A percentile compares a stretch with the other conserved stretches of the same genome.
Conservation (phyloP, 2,888 invertebrate species). For the Drosophila mercatorum region DNA sequence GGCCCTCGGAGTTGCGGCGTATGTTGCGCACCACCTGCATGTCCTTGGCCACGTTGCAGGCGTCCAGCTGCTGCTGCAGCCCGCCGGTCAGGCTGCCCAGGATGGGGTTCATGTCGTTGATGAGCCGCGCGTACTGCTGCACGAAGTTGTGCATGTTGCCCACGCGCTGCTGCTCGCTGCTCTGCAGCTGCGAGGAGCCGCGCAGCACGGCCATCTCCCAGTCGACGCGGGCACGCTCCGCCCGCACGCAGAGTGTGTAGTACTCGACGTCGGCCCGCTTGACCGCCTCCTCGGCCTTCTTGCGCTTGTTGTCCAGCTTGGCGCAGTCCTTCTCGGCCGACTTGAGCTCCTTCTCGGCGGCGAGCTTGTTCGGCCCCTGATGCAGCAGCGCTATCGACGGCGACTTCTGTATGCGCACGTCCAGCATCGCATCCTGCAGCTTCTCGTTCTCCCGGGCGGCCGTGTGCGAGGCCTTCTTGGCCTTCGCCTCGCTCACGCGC, state of each 20-base stretch:
- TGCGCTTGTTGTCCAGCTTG: slow-evolving; percentile 94
- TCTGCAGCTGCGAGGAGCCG: slow-evolving; percentile 94
- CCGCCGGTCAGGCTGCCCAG: slow-evolving; percentile 87
- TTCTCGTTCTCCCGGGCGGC: slow-evolving; percentile 96
- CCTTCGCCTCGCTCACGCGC: slow-evolving; percentile 93
- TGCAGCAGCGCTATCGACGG: slow-evolving; percentile 84
- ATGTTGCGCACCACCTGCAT: slow-evolving; percentile 84
- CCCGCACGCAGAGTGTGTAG: slow-evolving; percentile 94
- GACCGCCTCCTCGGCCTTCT: slow-evolving; percentile 95
- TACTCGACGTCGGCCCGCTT: slow-evolving; percentile 97
- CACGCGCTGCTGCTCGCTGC: slow-evolving; percentile 95
- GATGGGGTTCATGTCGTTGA: slow-evolving; percentile 91
- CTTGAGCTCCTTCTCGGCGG: slow-evolving; percentile 84
- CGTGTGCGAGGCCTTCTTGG: slow-evolving; percentile 94
- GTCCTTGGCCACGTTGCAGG: slow-evolving; percentile 84
- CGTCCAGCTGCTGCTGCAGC: slow-evolving; percentile 82
- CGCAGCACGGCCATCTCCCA: slow-evolving; percentile 96
- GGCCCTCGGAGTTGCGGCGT: slow-evolving; percentile 85
- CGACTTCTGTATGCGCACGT: slow-evolving; percentile 85
- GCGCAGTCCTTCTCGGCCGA: slow-evolving; percentile 88
- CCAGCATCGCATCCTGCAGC: slow-evolving; percentile 91
- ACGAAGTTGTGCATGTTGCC: slow-evolving; percentile 91
- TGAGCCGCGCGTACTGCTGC: slow-evolving; percentile 88
- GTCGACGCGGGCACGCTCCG: slow-evolving; percentile 95
- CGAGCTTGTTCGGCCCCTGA: slow-evolving; percentile 82